Evolutionary conservation across 2,888 invertebrate genomes (phyloP), one percentile per base, ranked within the genome.

Genomic region (Brachyptera putata): DNA sequence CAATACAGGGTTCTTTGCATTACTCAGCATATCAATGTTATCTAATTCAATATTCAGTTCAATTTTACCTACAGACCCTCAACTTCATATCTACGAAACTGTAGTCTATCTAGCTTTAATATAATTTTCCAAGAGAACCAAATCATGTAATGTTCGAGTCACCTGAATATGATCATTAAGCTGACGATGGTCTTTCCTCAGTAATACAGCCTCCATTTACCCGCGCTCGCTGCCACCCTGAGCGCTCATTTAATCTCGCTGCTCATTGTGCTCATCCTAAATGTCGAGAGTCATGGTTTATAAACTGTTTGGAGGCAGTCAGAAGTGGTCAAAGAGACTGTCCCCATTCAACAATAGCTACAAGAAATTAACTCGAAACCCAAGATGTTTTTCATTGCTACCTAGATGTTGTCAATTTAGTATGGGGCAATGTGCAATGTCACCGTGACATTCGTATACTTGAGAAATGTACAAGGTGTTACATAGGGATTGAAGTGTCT

Each of bases 341-440:
- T 16, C 50, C 14, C 34, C 30, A 11, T 30, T 30, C 30, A 50
- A 50, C 50, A 50, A 50, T 22, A 18, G 34, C 53, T 21, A 53
- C 34, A 30, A 53, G 53, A 36, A 53, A 53, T 53, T 53, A 53
- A 53, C 36, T 53, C 53, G 49, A 53, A 18, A 53, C 36, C 53
- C 34, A 30, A 34, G 16, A 16, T 21, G 36, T 21, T 34, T 53
- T n/a, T 46, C 24, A 41, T 46, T 46, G 34, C 53, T 36, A 53
- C 16, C 34, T 36, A 36, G 53, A 53, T 18, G 50, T 50, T 30
- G 36, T 46, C 46, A 46, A 46, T 46, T 46, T 46, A n/a, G 46
- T 21, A 46, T 24, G 24, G 16, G 16, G 36, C 53, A 53, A 53
- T 21, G 36, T 53, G 53, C 37, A 36, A 5, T 34, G 53, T 53